Base-by-base conservation (phyloP, 2,888 invertebrate genomes). In the Notocelia uddmanniana region DNA sequence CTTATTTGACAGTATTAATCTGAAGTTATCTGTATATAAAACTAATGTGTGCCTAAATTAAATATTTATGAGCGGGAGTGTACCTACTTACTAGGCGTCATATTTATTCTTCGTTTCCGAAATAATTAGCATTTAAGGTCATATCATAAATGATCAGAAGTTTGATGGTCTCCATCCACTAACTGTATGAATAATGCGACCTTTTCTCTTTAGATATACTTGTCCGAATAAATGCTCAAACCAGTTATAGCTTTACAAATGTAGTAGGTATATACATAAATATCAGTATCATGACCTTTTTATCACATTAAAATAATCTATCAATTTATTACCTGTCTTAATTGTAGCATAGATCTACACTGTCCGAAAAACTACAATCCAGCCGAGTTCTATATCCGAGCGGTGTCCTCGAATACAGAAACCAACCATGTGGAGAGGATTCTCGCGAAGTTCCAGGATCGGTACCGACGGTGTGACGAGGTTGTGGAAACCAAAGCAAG, bases 301-400 rank as follows among this genome's bases (percentile, higher is more conserved):
- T 3, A 8, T 18, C 52, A 52, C 52, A 23, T 52, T 21, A 3
- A 13, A 52, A 62, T 58, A 48, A 52, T 11, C 41, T 52, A 45
- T 50, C 19, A 64, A n/a, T 34, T 72, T 37, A 37, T 13, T 37
- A 13, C 3, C 3, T 1, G 59, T 59, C 45, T 10, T 3, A 74
- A 72, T 88, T 88, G 55, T 83, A 97, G 97, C 76, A 86, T 96
- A 79, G 95, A 95, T 67, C 93, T 96, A 8, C 82, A 86, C 26
- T 96, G 96, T 81, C 98, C 98, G 0, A 83, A 91, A 21, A 96
- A 96, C 76, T 98, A 96, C 89, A 98, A 98, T 86, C 96, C 97
- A 5, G 97, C 98, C 0, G 98, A 98, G 86, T 97, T 96, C 87
- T 97, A 97, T 86, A 95, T 98, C n/a, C 90, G 85, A 73, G 85